Percentiles rank a stretch among this genome's conserved stretches.
Conservation (phyloP, 2,888 invertebrate genomes). For the Phlogophora meticulosa region DNA sequence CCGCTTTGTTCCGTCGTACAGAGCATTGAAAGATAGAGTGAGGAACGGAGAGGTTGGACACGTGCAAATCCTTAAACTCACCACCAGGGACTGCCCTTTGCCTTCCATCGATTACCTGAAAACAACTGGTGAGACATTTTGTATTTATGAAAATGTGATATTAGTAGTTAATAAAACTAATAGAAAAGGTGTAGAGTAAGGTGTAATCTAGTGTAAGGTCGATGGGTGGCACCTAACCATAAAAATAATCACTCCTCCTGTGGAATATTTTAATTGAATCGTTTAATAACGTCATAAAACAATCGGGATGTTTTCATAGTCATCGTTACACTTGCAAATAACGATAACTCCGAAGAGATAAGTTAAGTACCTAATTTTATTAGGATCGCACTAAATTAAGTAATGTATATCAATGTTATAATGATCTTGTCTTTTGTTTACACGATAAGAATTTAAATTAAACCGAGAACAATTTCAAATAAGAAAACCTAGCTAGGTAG, state of each 20-base stretch:
- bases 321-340: conserved; percentile 14
- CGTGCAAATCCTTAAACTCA: conserved; percentile 92
- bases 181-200: no score
- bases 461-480: no score
- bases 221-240: no score
- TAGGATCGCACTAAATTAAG: conserved; percentile 1
- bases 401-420: conserved; percentile 9
- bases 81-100: conserved; percentile 92
- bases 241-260: no score
- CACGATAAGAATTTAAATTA: no score
- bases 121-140: conserved; percentile 86
- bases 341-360: conserved; percentile 15
- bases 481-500: no score
- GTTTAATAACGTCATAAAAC: no score
- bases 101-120: conserved; percentile 92
- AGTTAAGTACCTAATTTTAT: no score
- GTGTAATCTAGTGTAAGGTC: no score
- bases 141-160: neutral
- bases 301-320: conserved; percentile 11
- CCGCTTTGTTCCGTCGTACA: conserved; percentile 92
- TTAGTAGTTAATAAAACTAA: no score
- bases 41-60: conserved; percentile 92
- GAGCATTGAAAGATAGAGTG: conserved; percentile 86
- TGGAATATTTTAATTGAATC: conserved; percentile 5
- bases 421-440: neutral